phyloP scores from a whole-genome alignment of 2,113 vertebrate genomes.

The Melanostigma gelatinosum region DNA sequence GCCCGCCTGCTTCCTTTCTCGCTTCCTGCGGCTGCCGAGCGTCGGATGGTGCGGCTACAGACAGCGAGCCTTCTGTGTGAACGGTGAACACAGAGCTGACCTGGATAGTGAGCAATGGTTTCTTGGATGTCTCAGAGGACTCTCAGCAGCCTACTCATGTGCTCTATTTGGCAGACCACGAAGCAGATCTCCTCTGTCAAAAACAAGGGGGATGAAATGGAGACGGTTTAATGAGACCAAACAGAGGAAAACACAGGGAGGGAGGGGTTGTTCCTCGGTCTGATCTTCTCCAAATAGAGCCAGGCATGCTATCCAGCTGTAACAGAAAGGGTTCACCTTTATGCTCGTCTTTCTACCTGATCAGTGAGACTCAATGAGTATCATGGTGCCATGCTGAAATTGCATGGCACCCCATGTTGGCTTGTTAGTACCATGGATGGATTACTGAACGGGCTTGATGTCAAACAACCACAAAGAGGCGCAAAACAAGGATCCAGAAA shows the following conservation, averaged over 20 bases:
- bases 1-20: constrained; percentile 5
- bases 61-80: constrained; percentile 32
- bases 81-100: constrained; percentile 56
- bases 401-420: background rate
- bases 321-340: background rate
- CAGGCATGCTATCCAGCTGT: background rate
- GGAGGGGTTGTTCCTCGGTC: background rate
- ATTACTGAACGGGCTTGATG: background rate
- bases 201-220: constrained; percentile 43
- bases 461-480: background rate
- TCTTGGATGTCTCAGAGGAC: constrained; percentile 62
- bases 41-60: constrained; percentile 24
- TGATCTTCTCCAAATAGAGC: constrained; percentile 21
- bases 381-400: background rate
- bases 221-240: constrained; percentile 50
- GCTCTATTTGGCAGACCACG: constrained; percentile 65
- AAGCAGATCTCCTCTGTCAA: constrained; percentile 54
- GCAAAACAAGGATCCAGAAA: background rate
- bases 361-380: background rate
- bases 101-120: constrained; percentile 64
- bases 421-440: background rate
- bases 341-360: background rate
- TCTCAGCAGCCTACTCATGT: constrained; percentile 50
- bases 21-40: constrained; percentile 15
- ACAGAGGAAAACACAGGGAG: constrained; percentile 16